phyloP scores from a whole-genome alignment of 2,113 vertebrate genomes.

The Tupaia tana region DNA sequence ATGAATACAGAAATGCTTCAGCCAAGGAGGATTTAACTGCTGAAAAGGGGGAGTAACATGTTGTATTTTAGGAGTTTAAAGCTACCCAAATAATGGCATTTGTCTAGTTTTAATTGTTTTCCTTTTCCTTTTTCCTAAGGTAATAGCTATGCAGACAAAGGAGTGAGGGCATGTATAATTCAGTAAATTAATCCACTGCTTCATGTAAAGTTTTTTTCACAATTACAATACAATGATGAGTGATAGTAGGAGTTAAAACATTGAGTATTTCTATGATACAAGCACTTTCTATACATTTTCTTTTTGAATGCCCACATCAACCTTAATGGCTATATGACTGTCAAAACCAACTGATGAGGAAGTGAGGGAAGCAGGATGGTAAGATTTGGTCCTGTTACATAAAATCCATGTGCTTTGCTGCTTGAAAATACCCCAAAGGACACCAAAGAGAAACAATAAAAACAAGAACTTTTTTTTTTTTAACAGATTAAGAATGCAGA shows the following conservation, averaged over 20 bases:
- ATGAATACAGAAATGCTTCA: conserved; percentile 55
- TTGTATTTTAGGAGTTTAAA: conserved; percentile 46
- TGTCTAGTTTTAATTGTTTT: conserved; percentile 35
- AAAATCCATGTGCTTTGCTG: background rate
- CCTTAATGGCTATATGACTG: background rate
- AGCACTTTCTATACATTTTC: background rate
- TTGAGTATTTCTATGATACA: background rate
- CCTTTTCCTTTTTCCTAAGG: conserved; percentile 28
- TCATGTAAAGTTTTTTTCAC: background rate
- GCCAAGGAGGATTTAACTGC: conserved; percentile 34
- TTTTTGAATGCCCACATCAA: background rate
- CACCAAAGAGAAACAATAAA: background rate
- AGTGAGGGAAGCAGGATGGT: no score
- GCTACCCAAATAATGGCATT: conserved; percentile 50
- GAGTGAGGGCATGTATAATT: background rate
- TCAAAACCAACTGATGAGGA: conserved; percentile 1
- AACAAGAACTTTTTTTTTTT: background rate
- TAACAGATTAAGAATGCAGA: background rate
- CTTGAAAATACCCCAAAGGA: background rate
- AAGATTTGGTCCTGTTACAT: background rate
- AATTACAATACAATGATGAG: background rate
- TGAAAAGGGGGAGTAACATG: background rate
- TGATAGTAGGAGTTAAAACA: background rate
- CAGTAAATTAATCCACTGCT: conserved; percentile 18
- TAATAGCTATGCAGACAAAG: background rate